phyloP scores from a whole-genome alignment of 2,888 invertebrate species.

The Lithophane semibrunnea region DNA sequence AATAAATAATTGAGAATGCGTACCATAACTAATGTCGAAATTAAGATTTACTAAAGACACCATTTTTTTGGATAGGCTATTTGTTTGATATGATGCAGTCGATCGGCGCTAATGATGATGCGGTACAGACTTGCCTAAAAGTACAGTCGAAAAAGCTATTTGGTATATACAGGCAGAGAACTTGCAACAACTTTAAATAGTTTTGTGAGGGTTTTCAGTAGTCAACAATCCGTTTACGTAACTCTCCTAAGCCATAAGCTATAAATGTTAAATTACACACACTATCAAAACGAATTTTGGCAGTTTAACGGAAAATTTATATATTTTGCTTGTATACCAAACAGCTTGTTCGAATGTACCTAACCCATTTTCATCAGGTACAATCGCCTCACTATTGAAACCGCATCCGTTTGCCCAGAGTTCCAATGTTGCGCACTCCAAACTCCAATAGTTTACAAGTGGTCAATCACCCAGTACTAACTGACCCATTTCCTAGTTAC shows the following conservation, averaged over 20 bases:
- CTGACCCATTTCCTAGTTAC: constrained; percentile 36
- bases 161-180: too few relatives aligned
- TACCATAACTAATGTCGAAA: not conserved
- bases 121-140: not conserved
- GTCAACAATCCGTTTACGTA: too few relatives aligned
- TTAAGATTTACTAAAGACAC: not conserved
- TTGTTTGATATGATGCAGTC: not conserved
- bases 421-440: constrained; percentile 7
- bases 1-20: not conserved
- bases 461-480: not conserved
- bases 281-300: too few relatives aligned
- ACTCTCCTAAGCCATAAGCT: too few relatives aligned
- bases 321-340: too few relatives aligned
- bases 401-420: constrained; percentile 4
- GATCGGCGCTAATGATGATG: not conserved
- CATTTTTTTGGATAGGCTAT: not conserved
- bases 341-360: too few relatives aligned
- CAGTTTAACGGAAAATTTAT: too few relatives aligned
- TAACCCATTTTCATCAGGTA: not conserved
- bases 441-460: constrained; percentile 16
- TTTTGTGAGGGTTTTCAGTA: too few relatives aligned
- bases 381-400: not conserved
- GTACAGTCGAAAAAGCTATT: too few relatives aligned
- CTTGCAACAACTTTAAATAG: too few relatives aligned
- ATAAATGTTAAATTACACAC: too few relatives aligned